Percentiles rank a stretch among this genome's conserved stretches.
Conservation (phyloP, 2,113 vertebrate species). For the Cercopithecus mona region DNA sequence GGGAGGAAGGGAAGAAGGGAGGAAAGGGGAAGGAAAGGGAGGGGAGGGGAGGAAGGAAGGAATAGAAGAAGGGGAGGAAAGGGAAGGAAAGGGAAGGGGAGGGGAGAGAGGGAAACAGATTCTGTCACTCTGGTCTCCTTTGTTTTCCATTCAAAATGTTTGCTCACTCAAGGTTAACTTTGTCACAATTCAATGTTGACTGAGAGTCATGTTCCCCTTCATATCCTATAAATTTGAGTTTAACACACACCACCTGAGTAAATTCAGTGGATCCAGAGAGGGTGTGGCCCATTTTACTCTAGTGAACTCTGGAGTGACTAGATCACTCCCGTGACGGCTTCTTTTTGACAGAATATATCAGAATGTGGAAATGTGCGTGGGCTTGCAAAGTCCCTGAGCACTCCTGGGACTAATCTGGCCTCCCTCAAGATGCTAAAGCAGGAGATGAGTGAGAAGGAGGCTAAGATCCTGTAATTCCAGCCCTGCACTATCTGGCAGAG, state of each 20-base stretch:
- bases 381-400: background rate
- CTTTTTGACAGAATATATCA: background rate
- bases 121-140: background rate
- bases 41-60: too few relatives aligned
- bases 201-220: background rate
- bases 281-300: background rate
- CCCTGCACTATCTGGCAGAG: rapidly evolving
- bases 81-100: too few relatives aligned
- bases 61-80: too few relatives aligned
- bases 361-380: background rate
- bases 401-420: too few relatives aligned
- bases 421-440: background rate
- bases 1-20: too few relatives aligned
- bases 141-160: background rate
- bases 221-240: background rate
- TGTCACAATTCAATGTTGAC: background rate
- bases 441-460: background rate
- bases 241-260: background rate
- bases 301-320: background rate
- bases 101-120: background rate
- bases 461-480: background rate
- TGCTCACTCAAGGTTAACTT: background rate
- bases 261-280: background rate
- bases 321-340: background rate
- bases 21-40: background rate